Percentiles rank a stretch among this genome's conserved stretches.
Evolutionary conservation across 2,888 invertebrate species (phyloP).

Genomic region (Aleiodes alternator): DNA sequence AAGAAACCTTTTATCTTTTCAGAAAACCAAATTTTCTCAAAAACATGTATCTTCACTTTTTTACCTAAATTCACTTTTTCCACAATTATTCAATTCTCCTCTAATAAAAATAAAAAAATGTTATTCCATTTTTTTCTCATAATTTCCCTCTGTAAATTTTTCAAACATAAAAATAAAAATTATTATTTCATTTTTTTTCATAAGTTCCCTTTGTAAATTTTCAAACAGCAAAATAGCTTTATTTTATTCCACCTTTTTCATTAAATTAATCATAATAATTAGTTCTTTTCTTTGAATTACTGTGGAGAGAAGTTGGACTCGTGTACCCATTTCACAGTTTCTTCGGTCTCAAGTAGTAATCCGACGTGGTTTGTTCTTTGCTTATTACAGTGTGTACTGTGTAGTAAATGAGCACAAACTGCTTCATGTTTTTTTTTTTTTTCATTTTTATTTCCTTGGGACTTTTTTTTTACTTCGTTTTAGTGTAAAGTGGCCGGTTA

Average conservation of each 20-base stretch:
- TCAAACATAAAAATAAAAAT: no score
- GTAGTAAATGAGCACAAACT: constrained; percentile 61
- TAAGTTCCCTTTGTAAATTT: no score
- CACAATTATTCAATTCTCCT: no score
- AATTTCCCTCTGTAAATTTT: no score
- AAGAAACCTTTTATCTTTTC: neutral
- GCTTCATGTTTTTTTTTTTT: constrained; percentile 42
- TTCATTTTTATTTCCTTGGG: neutral
- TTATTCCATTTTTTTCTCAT: no score
- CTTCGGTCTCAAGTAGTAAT: constrained; percentile 65
- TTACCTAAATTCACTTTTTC: no score
- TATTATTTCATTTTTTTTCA: no score
- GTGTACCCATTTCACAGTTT: constrained; percentile 63
- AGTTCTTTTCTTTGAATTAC: no score
- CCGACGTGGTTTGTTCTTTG: constrained; percentile 67
- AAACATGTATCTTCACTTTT: no score
- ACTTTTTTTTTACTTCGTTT: constrained; percentile 31
- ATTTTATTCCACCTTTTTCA: neutral
- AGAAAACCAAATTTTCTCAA: neutral
- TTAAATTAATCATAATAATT: no score
- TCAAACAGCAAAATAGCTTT: neutral
- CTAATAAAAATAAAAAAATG: no score
- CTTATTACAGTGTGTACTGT: constrained; percentile 70
- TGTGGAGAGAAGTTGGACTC: constrained; percentile 25
- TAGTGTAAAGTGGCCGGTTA: constrained; percentile 64